Evolutionary conservation across 2,797 vertebrate genomes (phyloP).

Genomic region (Sebastiscus albofasciatus): DNA sequence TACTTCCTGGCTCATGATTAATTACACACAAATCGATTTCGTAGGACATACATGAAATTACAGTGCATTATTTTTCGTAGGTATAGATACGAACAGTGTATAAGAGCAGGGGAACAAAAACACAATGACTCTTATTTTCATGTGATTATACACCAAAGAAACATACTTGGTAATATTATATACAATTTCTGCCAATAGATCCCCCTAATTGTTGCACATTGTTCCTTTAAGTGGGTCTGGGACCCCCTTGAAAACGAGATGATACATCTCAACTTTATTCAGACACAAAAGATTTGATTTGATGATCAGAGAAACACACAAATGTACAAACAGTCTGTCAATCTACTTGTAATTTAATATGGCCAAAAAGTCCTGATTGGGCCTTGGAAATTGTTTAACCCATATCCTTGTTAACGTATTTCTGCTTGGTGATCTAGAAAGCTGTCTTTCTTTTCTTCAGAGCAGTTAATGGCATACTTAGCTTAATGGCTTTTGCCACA

Average conservation of each 20-base stretch:
- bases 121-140: too few relatives aligned
- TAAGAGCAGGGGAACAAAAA: too few relatives aligned
- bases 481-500: conserved; percentile 42
- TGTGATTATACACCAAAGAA: too few relatives aligned
- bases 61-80: too few relatives aligned
- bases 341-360: background rate
- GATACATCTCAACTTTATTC: background rate
- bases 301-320: background rate
- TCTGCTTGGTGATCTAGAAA: conserved; percentile 7
- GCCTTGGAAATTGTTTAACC: background rate
- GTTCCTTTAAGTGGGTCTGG: background rate
- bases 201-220: too few relatives aligned
- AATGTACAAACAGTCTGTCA: background rate
- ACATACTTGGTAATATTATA: too few relatives aligned
- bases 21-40: too few relatives aligned
- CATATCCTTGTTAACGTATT: conserved; percentile 13
- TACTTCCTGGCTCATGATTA: too few relatives aligned
- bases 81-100: too few relatives aligned
- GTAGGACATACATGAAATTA: too few relatives aligned
- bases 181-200: too few relatives aligned
- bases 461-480: conserved; percentile 42
- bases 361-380: background rate
- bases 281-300: background rate
- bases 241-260: background rate
- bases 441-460: conserved; percentile 9